phyloP scores from a whole-genome alignment of 2,888 invertebrate species.

The Mactromeris polynyma region DNA sequence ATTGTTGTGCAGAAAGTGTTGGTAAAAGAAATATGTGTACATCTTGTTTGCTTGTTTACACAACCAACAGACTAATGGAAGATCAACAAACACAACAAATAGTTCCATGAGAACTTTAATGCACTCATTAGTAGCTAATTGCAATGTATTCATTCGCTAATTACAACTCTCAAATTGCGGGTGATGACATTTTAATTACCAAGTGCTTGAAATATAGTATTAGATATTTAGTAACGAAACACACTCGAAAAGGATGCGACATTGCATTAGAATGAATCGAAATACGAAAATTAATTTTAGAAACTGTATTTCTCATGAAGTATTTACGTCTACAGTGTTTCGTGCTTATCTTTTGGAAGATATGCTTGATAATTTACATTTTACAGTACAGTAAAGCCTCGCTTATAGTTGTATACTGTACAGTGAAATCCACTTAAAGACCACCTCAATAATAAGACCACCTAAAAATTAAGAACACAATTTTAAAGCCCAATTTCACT shows the following conservation, averaged over 20 bases:
- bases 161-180: slow-evolving; percentile 21
- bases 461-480: too few species aligned
- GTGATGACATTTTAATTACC: neutral
- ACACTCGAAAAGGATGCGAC: neutral
- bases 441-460: too few species aligned
- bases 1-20: slow-evolving; percentile 23
- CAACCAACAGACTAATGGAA: slow-evolving; percentile 58
- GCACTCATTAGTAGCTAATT: slow-evolving; percentile 52
- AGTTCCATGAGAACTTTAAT: slow-evolving; percentile 18
- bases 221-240: neutral
- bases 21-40: slow-evolving; percentile 36
- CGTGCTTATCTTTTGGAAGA: too few species aligned
- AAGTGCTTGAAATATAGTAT: neutral
- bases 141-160: slow-evolving; percentile 43
- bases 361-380: too few species aligned
- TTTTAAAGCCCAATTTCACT: too few species aligned
- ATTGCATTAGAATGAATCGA: neutral
- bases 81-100: slow-evolving; percentile 43
- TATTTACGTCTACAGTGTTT: too few species aligned
- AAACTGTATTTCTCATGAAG: neutral
- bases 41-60: slow-evolving; percentile 45
- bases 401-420: too few species aligned
- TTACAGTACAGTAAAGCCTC: too few species aligned
- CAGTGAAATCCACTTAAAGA: too few species aligned
- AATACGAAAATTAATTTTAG: neutral